Conservation (phyloP, 2,888 invertebrate species). For the Rosalia funebris region DNA sequence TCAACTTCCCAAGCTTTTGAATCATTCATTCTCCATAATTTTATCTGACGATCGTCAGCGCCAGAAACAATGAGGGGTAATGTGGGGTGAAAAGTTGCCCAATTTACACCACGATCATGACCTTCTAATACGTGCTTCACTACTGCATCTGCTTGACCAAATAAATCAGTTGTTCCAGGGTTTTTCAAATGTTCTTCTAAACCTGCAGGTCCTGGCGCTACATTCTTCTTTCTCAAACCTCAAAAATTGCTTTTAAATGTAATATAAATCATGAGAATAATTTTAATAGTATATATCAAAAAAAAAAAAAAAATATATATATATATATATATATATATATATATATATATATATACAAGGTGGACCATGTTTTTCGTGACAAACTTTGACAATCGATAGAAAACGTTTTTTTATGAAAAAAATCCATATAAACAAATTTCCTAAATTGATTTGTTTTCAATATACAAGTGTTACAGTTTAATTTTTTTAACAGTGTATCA, state of each 20-base stretch:
- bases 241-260: constrained; percentile 32
- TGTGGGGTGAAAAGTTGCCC: constrained; percentile 96
- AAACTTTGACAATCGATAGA: too few relatives aligned
- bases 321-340: too few relatives aligned
- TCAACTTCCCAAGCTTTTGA: constrained; percentile 99
- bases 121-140: constrained; percentile 92
- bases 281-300: too few relatives aligned
- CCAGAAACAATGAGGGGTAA: constrained; percentile 88
- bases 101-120: constrained; percentile 98
- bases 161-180: constrained; percentile 89
- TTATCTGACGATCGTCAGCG: constrained; percentile 98
- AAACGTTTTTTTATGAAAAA: too few relatives aligned
- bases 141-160: constrained; percentile 94
- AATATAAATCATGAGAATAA: too few relatives aligned
- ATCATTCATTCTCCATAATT: constrained; percentile 99
- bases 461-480: too few relatives aligned
- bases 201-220: constrained; percentile 94
- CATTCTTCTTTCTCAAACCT: constrained; percentile 94
- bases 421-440: too few relatives aligned
- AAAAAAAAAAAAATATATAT: too few relatives aligned
- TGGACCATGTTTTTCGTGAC: too few relatives aligned
- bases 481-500: too few relatives aligned
- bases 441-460: too few relatives aligned
- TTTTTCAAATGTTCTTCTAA: constrained; percentile 88
- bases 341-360: too few relatives aligned